Base-by-base conservation (phyloP, 2,888 invertebrate genomes). In the Seira ritae region DNA sequence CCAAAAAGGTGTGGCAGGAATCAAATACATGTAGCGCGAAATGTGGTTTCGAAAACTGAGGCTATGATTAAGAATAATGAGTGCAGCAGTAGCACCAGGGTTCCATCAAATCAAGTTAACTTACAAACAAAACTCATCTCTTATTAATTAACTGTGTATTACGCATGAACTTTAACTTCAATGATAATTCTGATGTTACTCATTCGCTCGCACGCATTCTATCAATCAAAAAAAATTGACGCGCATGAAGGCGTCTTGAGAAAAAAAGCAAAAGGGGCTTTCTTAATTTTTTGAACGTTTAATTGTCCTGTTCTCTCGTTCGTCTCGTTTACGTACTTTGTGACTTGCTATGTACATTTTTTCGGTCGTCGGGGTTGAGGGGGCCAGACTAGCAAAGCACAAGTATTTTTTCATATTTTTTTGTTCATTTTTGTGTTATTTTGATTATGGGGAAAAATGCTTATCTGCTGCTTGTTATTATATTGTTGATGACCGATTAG, bases 301-400 rank as follows among this genome's bases (percentile, higher is more conserved):
- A 71, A 69, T 73, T 85, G 81, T 81, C 83, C 83, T 85, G 85
- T 83, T 85, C 62, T 62, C 83, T 73, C 83, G 77, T 83, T 80
- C 78, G 75, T 85, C 83, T 85, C 85, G 85, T 85, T 85, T 85
- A 83, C 85, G 85, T 85, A 83, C 85, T 85, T 85, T 83, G 83
- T 85, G 83, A 83, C 83, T 85, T 84, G 84, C 84, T 84, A 84
- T 75, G 71, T 76, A 73, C 65, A 42, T 71, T 68, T 79, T 62
- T 55, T 55, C 12, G 20, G 62, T 62, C 46, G 20, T 62, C 46
- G 65, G 75, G 84, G 84, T 69, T 66, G 69, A 74, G 79, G 68
- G 84, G 84, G 75, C 20, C 62, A 74, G 80, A 62, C 62, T 69
- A 83, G 81, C 69, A 65, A 78, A 83, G 84, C 84, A 84, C 79